phyloP scores from a whole-genome alignment of 2,113 vertebrate species.

The Cephalopholis sonnerati region DNA sequence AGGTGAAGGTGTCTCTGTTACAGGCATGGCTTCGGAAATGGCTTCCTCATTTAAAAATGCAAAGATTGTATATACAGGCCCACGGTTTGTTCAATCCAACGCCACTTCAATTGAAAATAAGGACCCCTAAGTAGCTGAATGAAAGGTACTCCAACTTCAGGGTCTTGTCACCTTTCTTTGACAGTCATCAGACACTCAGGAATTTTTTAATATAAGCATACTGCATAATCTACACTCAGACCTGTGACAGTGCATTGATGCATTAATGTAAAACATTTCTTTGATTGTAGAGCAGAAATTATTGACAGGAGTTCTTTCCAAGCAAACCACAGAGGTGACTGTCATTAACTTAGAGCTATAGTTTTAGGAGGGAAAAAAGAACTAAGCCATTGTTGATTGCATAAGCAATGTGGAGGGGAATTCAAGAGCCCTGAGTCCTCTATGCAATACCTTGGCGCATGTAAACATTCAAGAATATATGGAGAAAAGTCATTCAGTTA shows the following conservation, averaged over 20 bases:
- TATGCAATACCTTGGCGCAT: slow-evolving; percentile 82
- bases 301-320: slow-evolving; percentile 50
- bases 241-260: slow-evolving; percentile 78
- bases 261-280: slow-evolving; percentile 66
- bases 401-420: slow-evolving; percentile 70
- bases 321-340: slow-evolving; percentile 54
- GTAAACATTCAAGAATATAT: slow-evolving; percentile 76
- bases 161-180: slow-evolving; percentile 71
- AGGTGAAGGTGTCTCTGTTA: slow-evolving; percentile 54
- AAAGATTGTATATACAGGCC: slow-evolving; percentile 29
- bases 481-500: slow-evolving; percentile 84
- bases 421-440: slow-evolving; percentile 62
- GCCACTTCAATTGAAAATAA: slow-evolving; percentile 26
- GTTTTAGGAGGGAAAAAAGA: slow-evolving; percentile 37
- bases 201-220: slow-evolving; percentile 76
- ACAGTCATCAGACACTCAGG: slow-evolving; percentile 80
- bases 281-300: slow-evolving; percentile 67
- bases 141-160: slow-evolving; percentile 64
- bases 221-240: slow-evolving; percentile 60
- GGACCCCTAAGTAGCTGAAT: slow-evolving; percentile 24
- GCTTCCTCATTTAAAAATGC: slow-evolving; percentile 48
- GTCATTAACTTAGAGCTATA: slow-evolving; percentile 63
- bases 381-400: slow-evolving; percentile 74
- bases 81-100: slow-evolving; percentile 29
- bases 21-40: slow-evolving; percentile 54